Evolutionary conservation across 1,140 invertebrate species (phyloP).

Genomic region (Aphidius ervi): DNA sequence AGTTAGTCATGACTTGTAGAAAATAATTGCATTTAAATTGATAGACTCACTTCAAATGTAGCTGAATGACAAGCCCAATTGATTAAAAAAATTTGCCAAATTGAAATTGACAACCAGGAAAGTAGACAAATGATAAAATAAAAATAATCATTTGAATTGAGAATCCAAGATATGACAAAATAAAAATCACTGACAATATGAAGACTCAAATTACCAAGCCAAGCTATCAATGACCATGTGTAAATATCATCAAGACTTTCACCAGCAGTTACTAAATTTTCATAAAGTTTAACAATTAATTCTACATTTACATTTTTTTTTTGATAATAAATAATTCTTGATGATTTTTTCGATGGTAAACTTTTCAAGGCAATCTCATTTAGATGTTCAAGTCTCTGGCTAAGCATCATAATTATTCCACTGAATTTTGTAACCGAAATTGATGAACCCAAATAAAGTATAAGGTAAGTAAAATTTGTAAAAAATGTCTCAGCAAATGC

Average conservation of each 20-base stretch:
- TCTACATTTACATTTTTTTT: constrained; percentile 1
- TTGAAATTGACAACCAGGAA: constrained; percentile 27
- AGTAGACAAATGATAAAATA: constrained; percentile 21
- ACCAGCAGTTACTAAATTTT: constrained; percentile 35
- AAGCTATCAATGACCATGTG: constrained; percentile 37
- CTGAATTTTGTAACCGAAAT: constrained; percentile 36
- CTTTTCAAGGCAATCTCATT: constrained; percentile 30
- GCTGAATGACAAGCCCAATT: too few relatives aligned
- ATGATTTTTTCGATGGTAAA: constrained; percentile 12
- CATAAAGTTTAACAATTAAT: constrained; percentile 35
- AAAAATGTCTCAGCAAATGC: constrained; percentile 34
- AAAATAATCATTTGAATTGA: constrained; percentile 20
- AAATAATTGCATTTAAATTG: too few relatives aligned
- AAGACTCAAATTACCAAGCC: constrained; percentile 36
- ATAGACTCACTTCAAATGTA: too few relatives aligned
- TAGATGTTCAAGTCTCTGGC: constrained; percentile 39
- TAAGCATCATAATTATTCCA: constrained; percentile 33
- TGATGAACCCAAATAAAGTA: constrained; percentile 32
- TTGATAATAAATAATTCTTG: constrained; percentile 15
- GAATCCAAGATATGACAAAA: constrained; percentile 26
- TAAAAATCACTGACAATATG: constrained; percentile 40
- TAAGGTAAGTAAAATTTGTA: constrained; percentile 38
- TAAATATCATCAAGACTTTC: constrained; percentile 33
- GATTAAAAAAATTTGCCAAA: too few relatives aligned
- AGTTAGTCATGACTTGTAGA: too few relatives aligned